These are phyloP conservation scores for Drosophila seguyi DNA, from an alignment of 1,140 invertebrate species.

Conservation along the genomic window DNA sequence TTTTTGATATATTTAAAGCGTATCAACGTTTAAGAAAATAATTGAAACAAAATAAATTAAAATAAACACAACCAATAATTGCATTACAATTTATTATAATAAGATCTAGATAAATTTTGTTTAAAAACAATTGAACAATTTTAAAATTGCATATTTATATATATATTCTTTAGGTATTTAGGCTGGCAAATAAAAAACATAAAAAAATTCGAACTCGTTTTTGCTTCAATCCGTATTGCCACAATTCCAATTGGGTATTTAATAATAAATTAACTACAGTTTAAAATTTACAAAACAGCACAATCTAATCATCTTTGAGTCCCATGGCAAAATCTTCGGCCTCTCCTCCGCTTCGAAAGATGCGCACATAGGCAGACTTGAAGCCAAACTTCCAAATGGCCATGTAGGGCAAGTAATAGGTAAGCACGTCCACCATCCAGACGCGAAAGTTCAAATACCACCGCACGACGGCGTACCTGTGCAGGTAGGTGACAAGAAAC, in stretches of 20 bases:
- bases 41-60: too few species aligned
- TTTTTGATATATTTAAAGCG: too few species aligned
- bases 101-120: too few species aligned
- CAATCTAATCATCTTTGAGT: conserved; percentile 57
- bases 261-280: conserved; percentile 19
- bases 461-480: conserved; percentile 71
- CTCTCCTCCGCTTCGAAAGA: conserved; percentile 61
- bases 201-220: background rate
- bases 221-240: background rate
- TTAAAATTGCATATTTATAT: too few species aligned
- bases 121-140: too few species aligned
- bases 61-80: too few species aligned
- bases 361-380: conserved; percentile 75
- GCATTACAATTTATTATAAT: too few species aligned
- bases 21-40: too few species aligned
- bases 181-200: too few species aligned
- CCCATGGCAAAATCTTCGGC: conserved; percentile 62
- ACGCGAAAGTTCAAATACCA: conserved; percentile 80
- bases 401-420: conserved; percentile 79
- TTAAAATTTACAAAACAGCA: conserved; percentile 13
- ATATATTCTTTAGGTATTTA: too few species aligned
- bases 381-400: conserved; percentile 78
- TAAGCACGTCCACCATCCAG: conserved; percentile 63
- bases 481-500: conserved; percentile 72
- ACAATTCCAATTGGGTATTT: background rate